These are phyloP conservation scores for Odontesthes bonariensis DNA, from an alignment of 2,113 vertebrate genomes.

Conservation along the genomic window DNA sequence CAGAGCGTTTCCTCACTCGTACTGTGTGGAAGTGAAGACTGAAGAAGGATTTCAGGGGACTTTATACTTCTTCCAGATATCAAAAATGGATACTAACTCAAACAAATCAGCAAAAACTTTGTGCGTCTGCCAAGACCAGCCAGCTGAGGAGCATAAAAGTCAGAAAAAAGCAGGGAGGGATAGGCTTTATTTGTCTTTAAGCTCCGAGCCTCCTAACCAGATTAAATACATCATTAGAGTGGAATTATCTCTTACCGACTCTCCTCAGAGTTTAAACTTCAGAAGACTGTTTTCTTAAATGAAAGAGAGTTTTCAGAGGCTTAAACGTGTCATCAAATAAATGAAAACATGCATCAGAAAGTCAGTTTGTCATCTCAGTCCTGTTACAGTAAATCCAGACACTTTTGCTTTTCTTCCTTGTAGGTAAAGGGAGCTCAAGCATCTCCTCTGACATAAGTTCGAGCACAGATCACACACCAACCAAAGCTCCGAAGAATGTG, in stretches of 20 bases:
- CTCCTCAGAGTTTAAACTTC: background rate
- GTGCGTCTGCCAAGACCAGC: conserved; percentile 43
- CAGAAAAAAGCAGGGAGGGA: conserved; percentile 44
- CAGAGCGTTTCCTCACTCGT: conserved; percentile 29
- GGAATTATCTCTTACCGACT: conserved; percentile 26
- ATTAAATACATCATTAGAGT: conserved; percentile 30
- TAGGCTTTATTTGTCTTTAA: conserved; percentile 44
- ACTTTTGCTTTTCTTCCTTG: conserved; percentile 38
- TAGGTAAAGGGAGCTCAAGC: conserved; percentile 99
- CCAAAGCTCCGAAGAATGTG: conserved; percentile 96
- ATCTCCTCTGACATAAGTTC: conserved; percentile 99
- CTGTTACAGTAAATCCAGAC: conserved; percentile 3
- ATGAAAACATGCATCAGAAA: background rate
- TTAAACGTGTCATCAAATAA: background rate
- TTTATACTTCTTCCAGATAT: conserved; percentile 47
- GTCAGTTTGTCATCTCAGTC: conserved; percentile 24
- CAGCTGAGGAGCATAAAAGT: conserved; percentile 57
- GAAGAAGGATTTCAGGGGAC: conserved; percentile 22
- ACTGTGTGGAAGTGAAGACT: conserved; percentile 24
- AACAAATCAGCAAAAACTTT: conserved; percentile 45
- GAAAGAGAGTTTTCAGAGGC: background rate
- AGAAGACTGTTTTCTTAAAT: background rate
- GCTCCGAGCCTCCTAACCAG: conserved; percentile 30
- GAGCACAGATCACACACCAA: conserved; percentile 97
- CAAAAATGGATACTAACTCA: conserved; percentile 39